Evolutionary conservation across 2,888 invertebrate species (phyloP).

Genomic region (Thereva nobilitata): DNA sequence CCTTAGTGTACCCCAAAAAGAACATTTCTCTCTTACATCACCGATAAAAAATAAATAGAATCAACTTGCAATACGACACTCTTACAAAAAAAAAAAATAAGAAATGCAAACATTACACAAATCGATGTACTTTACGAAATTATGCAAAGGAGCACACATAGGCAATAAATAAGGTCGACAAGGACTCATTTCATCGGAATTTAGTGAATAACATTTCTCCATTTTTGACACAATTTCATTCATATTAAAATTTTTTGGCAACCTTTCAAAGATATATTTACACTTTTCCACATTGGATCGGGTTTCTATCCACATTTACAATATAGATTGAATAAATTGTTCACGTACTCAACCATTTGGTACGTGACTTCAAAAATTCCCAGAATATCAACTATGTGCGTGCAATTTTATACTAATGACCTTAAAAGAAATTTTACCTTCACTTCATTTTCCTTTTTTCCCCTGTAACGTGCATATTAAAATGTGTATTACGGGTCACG

Average conservation of each 20-base stretch:
- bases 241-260: constrained; percentile 11
- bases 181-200: too few species aligned
- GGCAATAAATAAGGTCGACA: too few species aligned
- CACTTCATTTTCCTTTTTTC: constrained; percentile 25
- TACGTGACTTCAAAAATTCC: constrained; percentile 26
- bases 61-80: too few species aligned
- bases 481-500: neutral
- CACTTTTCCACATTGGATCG: constrained; percentile 10
- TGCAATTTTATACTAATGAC: constrained; percentile 34
- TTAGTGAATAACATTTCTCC: too few species aligned
- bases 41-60: too few species aligned
- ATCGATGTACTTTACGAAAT: too few species aligned
- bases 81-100: too few species aligned
- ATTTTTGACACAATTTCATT: neutral
- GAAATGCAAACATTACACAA: too few species aligned
- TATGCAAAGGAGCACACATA: too few species aligned
- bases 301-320: constrained; percentile 22
- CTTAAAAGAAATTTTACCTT: constrained; percentile 14
- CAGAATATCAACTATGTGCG: constrained; percentile 21
- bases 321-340: constrained; percentile 32
- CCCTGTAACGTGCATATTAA: too few species aligned
- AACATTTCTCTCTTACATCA: too few species aligned
- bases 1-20: too few species aligned
- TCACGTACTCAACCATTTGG: constrained; percentile 27
- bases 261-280: constrained; percentile 4